These are phyloP conservation scores for Streptopelia turtur DNA, from an alignment of 2,797 vertebrate species.

Conservation along the genomic window DNA sequence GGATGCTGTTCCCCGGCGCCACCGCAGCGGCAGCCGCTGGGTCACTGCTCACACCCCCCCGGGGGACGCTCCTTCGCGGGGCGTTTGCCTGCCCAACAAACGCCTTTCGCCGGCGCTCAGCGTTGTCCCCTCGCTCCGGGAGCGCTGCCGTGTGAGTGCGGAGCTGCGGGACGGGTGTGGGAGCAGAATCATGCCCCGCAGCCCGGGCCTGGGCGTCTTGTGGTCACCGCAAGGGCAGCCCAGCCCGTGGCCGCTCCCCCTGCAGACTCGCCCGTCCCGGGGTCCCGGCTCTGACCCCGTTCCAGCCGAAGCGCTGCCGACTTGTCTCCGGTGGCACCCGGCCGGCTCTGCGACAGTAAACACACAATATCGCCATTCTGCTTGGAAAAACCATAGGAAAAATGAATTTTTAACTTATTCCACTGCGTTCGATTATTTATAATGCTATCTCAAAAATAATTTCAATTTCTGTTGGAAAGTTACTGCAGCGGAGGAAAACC, in stretches of 20 bases:
- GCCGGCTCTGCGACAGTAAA: not conserved
- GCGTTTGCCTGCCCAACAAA: no score
- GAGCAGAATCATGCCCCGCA: not conserved
- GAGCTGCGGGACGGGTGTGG: not conserved
- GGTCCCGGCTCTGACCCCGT: not conserved
- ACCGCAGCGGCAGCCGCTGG: no score
- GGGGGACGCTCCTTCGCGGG: no score
- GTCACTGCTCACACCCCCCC: no score
- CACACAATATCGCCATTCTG: rapidly evolving
- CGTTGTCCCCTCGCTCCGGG: no score
- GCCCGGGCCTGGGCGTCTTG: not conserved
- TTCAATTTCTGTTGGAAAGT: rapidly evolving
- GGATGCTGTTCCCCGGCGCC: no score
- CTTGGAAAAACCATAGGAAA: not conserved
- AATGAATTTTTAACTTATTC: not conserved
- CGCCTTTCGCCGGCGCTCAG: no score
- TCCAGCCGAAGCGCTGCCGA: not conserved
- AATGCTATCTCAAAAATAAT: not conserved
- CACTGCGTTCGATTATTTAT: not conserved
- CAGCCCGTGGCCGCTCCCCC: not conserved
- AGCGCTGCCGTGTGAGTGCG: no score
- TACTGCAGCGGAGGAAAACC: not conserved
- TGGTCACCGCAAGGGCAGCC: not conserved
- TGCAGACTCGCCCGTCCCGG: not conserved
- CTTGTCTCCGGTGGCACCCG: not conserved